Base-by-base conservation (phyloP, 1,140 invertebrate species). In the Drosophila arizonae region DNA sequence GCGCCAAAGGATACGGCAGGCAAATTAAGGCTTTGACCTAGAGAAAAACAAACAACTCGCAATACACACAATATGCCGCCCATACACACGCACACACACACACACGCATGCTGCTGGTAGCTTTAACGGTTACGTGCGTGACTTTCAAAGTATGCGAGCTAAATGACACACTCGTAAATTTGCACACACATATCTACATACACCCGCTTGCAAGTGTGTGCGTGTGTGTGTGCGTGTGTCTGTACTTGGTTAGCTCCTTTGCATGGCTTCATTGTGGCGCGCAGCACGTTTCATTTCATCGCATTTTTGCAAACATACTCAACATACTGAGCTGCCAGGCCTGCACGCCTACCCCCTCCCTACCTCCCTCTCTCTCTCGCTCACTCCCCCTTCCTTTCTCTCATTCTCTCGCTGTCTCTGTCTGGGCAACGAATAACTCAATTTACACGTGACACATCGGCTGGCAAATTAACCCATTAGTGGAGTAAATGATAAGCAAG, bases 1-100 rank as follows among this genome's bases (percentile, higher is more conserved):
- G 48, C 76, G 72, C 68, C 48, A 64, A 71, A 73, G 74, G 64
- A 67, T 76, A 65, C 63, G 76, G 36, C 71, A 84, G 77, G 79
- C 85, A 87, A 87, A 87, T 87, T 87, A 87, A 89, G 84, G 85
- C 85, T 88, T 88, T 88, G 84, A 88, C 84, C 84, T 89, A 88
- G 85, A 87, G 84, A 88, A 84, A 88, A 84, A 72, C 70, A 82
- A 88, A 88, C 76, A 85, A 84, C 46, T 72, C 13, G 41, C 69
- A 72, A 78, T 26, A 56, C 33, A 21, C 56, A 50, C 45, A 65
- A 30, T 6, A 30, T 30, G 28, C 28, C 17, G 5, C 48, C 36
- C 50, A 4, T 55, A 2, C 28, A 36, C 63, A 41, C 17, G 17
- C 17, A 24, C 52, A 21, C 63, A 41, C 43, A 15, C 2, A 46